A percentile compares a stretch with the other conserved stretches of the same genome.
phyloP scores from a whole-genome alignment of 1,140 invertebrate genomes.

The Archegozetes longisetosus region DNA sequence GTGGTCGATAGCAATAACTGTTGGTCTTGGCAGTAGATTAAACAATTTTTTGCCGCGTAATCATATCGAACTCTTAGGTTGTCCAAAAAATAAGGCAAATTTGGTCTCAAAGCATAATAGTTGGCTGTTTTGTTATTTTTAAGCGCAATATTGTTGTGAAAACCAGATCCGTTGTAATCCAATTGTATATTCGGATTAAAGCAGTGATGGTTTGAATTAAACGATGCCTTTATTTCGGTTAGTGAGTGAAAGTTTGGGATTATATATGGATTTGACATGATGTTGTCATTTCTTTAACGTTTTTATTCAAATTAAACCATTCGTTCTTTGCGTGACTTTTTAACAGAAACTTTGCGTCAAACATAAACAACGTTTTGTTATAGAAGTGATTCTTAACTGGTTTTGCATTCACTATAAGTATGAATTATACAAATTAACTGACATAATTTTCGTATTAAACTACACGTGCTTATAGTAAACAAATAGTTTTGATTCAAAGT shows the following conservation, averaged over 20 bases:
- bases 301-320: too few relatives aligned
- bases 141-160: not conserved
- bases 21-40: not conserved
- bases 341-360: too few relatives aligned
- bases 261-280: not conserved
- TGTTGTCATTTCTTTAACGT: too few relatives aligned
- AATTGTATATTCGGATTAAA: not conserved
- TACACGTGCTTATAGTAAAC: too few relatives aligned
- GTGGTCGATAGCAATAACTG: not conserved
- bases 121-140: not conserved
- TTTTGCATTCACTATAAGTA: too few relatives aligned
- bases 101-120: not conserved
- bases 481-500: too few relatives aligned
- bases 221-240: not conserved
- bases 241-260: not conserved
- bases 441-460: too few relatives aligned
- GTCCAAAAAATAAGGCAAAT: not conserved
- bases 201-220: not conserved
- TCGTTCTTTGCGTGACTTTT: too few relatives aligned
- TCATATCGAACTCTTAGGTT: not conserved
- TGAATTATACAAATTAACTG: too few relatives aligned
- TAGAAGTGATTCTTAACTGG: too few relatives aligned
- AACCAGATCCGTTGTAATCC: not conserved
- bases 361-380: too few relatives aligned
- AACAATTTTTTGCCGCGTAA: not conserved